A percentile compares a stretch with the other conserved stretches of the same genome.
Conservation (phyloP, 2,797 vertebrate species). For the Lerista edwardsae region DNA sequence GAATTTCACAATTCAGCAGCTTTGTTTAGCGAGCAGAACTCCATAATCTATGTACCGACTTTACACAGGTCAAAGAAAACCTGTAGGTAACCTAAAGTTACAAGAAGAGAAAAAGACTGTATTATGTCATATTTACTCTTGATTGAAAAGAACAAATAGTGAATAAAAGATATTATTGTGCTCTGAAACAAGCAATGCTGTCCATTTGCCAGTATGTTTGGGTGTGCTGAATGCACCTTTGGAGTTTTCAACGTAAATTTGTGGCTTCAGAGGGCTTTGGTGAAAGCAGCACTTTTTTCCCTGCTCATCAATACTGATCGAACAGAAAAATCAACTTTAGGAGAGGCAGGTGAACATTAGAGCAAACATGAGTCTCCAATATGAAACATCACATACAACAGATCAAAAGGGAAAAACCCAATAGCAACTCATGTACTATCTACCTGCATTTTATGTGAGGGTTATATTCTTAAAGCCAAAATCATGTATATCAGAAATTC, state of each 20-base stretch:
- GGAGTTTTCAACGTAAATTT: not conserved
- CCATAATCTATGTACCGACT: not conserved
- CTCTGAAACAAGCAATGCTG: not conserved
- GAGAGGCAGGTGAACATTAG: not conserved
- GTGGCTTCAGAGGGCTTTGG: not conserved
- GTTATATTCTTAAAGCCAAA: no score
- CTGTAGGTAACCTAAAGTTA: not conserved
- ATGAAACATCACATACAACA: not conserved
- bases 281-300: not conserved
- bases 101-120: not conserved
- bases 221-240: not conserved
- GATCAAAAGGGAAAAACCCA: not conserved
- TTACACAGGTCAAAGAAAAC: not conserved
- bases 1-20: not conserved
- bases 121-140: not conserved
- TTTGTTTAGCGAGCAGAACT: not conserved
- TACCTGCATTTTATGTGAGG: no score
- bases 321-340: not conserved
- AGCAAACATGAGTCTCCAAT: not conserved
- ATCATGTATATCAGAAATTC: no score
- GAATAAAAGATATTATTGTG: not conserved
- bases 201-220: not conserved
- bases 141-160: no score
- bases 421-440: not conserved
- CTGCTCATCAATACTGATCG: not conserved